Evolutionary conservation across 2,888 invertebrate species (phyloP), one percentile per base, ranked within the genome.

Genomic region (Xylocampa areola): DNA sequence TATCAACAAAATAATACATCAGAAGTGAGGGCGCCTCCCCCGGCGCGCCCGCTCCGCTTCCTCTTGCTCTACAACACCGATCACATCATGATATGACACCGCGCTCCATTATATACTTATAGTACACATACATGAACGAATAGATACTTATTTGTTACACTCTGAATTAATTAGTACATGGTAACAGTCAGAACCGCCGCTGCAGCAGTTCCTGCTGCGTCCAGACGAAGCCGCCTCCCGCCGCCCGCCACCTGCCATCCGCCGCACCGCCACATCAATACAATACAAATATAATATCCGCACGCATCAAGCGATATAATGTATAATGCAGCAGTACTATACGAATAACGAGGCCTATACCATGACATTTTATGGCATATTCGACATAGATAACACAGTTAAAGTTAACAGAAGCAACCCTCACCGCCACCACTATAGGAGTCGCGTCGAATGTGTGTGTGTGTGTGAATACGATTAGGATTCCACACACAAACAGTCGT

Each of bases 51-150:
- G 37, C 58, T 51, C 52, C 47, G 19, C 47, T 43, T 25, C 55
- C 43, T 44, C 47, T 44, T 35, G 44, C 79, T 74, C 80, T 79
- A 77, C 82, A 86, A n/a, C n/a, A n/a, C n/a, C n/a, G n/a, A n/a
- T 89, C 89, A 90, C 91, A 89, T 85, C 83, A 84, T 91, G 91
- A 92, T 91, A 91, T 91, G 91, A 90, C 84, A 85, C 81, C 82
- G 87, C 86, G 79, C 79, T 80, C 69, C 74, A 73, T 59, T 54
- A 47, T 63, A 45, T 58, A 52, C 36, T 59, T 63, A 59, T n/a
- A 21, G 5, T 57, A 63, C 64, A 29, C 51, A 41, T 23, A 43
- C 41, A 16, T 45, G 55, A 70, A 74, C 57, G 50, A 65, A 71
- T n/a, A n/a, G n/a, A 54, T 59, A 64, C 48, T 41, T 59, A 23